Evolutionary conservation across 1,140 invertebrate genomes (phyloP).

Genomic region (Orchesella cincta): DNA sequence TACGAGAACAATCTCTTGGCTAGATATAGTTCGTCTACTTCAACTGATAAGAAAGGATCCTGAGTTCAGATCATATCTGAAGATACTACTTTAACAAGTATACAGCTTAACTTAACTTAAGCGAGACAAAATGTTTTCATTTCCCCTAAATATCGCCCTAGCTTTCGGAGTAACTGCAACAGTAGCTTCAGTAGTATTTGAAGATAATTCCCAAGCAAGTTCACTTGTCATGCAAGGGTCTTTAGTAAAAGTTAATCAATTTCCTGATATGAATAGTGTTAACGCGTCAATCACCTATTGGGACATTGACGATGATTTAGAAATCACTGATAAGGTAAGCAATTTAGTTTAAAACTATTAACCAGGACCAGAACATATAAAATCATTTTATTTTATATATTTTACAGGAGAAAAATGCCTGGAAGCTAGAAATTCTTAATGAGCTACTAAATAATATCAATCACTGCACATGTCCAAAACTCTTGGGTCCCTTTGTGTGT

Average conservation of each 20-base stretch:
- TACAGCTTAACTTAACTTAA: not conserved
- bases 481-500: conserved; percentile 23
- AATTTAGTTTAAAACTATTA: not conserved
- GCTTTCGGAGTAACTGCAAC: not conserved
- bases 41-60: too few relatives aligned
- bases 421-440: conserved; percentile 10
- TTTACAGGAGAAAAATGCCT: conserved; percentile 9
- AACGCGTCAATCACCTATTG: not conserved
- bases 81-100: too few relatives aligned
- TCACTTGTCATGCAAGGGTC: too few relatives aligned
- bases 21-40: too few relatives aligned
- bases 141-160: not conserved
- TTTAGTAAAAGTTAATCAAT: not conserved
- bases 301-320: conserved; percentile 26
- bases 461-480: conserved; percentile 17
- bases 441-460: not conserved
- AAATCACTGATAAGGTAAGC: not conserved
- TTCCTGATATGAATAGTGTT: not conserved
- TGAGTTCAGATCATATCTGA: too few relatives aligned
- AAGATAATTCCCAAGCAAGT: too few relatives aligned
- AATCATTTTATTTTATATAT: not conserved
- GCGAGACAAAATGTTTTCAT: not conserved
- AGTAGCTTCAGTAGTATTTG: too few relatives aligned
- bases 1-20: too few relatives aligned
- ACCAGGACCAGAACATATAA: not conserved